A percentile compares a stretch with the other conserved stretches of the same genome.
These are phyloP conservation scores for Delia radicum DNA, from an alignment of 1,140 invertebrate species.

Conservation along the genomic window DNA sequence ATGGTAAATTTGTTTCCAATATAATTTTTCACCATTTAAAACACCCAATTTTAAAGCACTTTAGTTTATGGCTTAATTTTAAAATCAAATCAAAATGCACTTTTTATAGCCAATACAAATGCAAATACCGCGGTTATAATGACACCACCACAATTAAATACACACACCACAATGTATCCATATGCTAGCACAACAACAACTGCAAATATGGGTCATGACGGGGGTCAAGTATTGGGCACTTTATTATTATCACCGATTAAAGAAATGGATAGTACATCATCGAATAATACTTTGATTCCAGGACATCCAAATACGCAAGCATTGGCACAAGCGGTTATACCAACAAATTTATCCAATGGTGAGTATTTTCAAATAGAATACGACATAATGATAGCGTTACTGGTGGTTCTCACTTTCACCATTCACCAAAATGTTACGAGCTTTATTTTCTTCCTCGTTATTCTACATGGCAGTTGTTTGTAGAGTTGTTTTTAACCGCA, in stretches of 20 bases:
- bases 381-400: too few relatives aligned
- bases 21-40: not conserved
- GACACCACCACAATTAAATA: constrained; percentile 56
- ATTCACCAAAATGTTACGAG: too few relatives aligned
- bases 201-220: constrained; percentile 60
- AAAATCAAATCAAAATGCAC: not conserved
- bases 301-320: constrained; percentile 56
- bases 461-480: too few relatives aligned
- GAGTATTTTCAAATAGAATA: too few relatives aligned
- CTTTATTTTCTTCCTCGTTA: too few relatives aligned
- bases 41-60: not conserved
- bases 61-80: not conserved
- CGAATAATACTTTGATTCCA: constrained; percentile 68
- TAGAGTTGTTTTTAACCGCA: too few relatives aligned
- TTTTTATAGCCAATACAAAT: constrained; percentile 15
- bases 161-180: constrained; percentile 61
- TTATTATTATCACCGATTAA: constrained; percentile 76
- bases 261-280: constrained; percentile 69
- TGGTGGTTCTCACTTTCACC: too few relatives aligned
- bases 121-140: constrained; percentile 46
- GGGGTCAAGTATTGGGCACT: constrained; percentile 73
- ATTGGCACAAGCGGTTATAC: constrained; percentile 44
- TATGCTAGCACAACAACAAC: constrained; percentile 61
- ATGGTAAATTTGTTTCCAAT: constrained; percentile 55
- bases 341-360: constrained; percentile 31